These are phyloP conservation scores for Heliconius ethilla DNA, from an alignment of 2,888 invertebrate species.

Conservation along the genomic window DNA sequence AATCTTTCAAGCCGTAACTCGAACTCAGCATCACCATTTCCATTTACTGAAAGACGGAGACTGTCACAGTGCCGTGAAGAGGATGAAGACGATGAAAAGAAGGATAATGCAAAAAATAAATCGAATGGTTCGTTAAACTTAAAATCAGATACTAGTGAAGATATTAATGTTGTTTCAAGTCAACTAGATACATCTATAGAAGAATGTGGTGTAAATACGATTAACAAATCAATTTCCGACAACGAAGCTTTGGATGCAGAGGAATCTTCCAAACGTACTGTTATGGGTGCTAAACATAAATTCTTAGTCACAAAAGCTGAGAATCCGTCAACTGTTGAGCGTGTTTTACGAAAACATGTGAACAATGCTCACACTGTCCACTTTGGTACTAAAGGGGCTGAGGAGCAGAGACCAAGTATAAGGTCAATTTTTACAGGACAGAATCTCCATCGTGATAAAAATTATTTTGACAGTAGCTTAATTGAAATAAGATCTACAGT, in stretches of 20 bases:
- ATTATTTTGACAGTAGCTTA: constrained; percentile 91
- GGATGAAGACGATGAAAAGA: constrained; percentile 87
- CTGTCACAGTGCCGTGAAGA: constrained; percentile 92
- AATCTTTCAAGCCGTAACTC: constrained; percentile 84
- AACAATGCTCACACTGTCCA: constrained; percentile 86
- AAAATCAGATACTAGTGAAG: constrained; percentile 49
- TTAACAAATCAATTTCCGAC: constrained; percentile 42
- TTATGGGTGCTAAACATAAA: constrained; percentile 73
- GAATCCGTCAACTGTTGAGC: constrained; percentile 70
- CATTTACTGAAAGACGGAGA: constrained; percentile 84
- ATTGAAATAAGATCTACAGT: constrained; percentile 90
- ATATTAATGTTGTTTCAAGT: constrained; percentile 48
- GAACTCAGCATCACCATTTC: constrained; percentile 69
- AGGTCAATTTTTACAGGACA: constrained; percentile 82
- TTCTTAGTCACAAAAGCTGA: constrained; percentile 71
- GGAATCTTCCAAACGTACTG: constrained; percentile 66
- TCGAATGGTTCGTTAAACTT: constrained; percentile 48
- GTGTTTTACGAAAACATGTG: constrained; percentile 75
- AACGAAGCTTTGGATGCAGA: constrained; percentile 53
- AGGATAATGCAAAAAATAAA: constrained; percentile 54
- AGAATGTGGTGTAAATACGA: constrained; percentile 49
- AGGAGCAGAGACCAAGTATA: constrained; percentile 82
- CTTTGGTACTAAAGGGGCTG: constrained; percentile 83
- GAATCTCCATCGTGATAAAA: constrained; percentile 87
- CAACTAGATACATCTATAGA: constrained; percentile 43